Conservation (phyloP, 2,113 vertebrate species). For the Sialia sialis region DNA sequence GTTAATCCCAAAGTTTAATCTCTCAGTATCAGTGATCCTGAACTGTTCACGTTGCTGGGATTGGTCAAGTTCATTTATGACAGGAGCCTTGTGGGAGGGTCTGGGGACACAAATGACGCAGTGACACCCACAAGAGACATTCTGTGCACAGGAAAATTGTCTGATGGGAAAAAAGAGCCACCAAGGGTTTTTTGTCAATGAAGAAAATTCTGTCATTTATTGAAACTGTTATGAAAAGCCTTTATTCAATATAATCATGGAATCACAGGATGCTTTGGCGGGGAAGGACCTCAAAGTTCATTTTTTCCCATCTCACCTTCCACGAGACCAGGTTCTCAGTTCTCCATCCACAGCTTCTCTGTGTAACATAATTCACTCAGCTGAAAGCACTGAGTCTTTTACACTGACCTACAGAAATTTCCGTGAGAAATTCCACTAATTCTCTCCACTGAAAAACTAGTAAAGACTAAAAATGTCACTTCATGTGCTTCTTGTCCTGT, state of each 20-base stretch:
- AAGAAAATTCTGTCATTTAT: neutral
- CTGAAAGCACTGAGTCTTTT: neutral
- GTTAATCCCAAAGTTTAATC: neutral
- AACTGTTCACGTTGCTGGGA: neutral
- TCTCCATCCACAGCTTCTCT: neutral
- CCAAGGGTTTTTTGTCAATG: neutral
- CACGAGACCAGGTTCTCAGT: rapidly evolving
- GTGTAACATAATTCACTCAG: rapidly evolving
- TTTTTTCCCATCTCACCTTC: neutral
- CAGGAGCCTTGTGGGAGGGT: neutral
- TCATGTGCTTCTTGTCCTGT: rapidly evolving
- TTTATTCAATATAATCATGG: neutral
- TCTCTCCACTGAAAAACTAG: no score
- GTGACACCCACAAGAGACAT: neutral
- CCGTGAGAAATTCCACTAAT: neutral
- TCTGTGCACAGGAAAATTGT: rapidly evolving
- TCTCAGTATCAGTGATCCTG: rapidly evolving
- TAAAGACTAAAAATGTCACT: neutral
- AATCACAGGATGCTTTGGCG: neutral
- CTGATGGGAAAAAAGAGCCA: neutral
- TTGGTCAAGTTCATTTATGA: neutral
- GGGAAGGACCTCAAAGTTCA: neutral
- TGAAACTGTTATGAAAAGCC: neutral
- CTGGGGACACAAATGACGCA: rapidly evolving
- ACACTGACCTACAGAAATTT: neutral